Base-by-base conservation (phyloP, 2,113 vertebrate genomes). In the Syngnathus floridae region DNA sequence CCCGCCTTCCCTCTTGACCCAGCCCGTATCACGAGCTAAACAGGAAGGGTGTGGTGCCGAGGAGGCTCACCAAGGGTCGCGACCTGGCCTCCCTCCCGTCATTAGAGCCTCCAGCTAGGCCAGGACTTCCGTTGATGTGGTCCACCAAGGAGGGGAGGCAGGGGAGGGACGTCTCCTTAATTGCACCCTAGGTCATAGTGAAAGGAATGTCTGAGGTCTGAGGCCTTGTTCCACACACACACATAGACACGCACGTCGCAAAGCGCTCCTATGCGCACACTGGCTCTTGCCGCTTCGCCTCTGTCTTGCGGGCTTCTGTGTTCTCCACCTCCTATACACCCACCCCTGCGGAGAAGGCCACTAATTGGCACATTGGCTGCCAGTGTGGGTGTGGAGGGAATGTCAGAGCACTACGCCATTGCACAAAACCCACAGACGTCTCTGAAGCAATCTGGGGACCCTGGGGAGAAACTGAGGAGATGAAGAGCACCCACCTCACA, bases 351-450 rank as follows among this genome's bases (percentile, higher is more conserved):
- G 88, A 90, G 88, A 90, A 83, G 86, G 87, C 90, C 91, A 88
- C 90, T 91, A 91, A 92, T 92, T 91, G 91, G 90, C 90, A 90
- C 86, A 88, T 91, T 89, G 84, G 86, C 88, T 90, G 88, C 89
- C 90, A 89, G 88, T 88, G 87, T 90, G 90, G 91, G 88, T 90
- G 87, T 87, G 84, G 88, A 88, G 87, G 89, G 90, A 91, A 91
- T 92, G 88, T 88, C 90, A 91, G 82, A 79, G 77, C 78, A 86
- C 89, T 86, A 90, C 87, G 86, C 84, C 83, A 82, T 77, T 85
- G 85, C 83, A 83, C 79, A 82, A 76, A 88, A 84, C 80, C 88
- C 86, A 86, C 87, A 88, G 87, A 86, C 81, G 85, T 87, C 84
- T 85, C 81, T 75, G 78, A 73, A 81, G 81, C 82, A 80, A 78